These are phyloP conservation scores for Sarcophaga subvicina DNA, from an alignment of 2,888 invertebrate genomes.

Conservation along the genomic window DNA sequence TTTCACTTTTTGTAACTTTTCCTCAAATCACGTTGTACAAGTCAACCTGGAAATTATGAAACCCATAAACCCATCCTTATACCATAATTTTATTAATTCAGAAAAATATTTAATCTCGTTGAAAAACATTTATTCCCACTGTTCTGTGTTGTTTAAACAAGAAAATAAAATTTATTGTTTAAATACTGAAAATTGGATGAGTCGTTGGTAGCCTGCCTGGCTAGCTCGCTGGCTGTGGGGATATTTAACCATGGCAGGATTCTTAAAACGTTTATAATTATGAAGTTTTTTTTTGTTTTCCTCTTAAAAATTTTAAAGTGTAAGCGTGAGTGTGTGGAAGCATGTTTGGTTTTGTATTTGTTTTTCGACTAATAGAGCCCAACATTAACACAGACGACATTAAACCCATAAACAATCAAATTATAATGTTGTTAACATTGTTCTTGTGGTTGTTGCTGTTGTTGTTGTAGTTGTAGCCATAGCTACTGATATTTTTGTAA, in stretches of 20 bases:
- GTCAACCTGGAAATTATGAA: too few species aligned
- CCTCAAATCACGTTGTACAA: too few species aligned
- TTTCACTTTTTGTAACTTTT: too few species aligned
- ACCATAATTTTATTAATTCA: too few species aligned
- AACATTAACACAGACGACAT: constrained; percentile 55
- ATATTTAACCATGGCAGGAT: constrained; percentile 28
- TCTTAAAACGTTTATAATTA: constrained; percentile 59
- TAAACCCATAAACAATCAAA: constrained; percentile 60
- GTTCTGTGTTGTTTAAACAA: constrained; percentile 21
- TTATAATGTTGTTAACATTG: constrained; percentile 16
- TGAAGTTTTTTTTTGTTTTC: constrained; percentile 28
- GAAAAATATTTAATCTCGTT: neutral
- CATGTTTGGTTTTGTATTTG: constrained; percentile 7
- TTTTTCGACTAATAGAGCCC: constrained; percentile 16
- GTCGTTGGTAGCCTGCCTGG: constrained; percentile 1
- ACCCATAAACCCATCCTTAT: too few species aligned
- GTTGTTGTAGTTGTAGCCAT: constrained; percentile 16
- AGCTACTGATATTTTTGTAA: too few species aligned
- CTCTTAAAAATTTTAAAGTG: neutral
- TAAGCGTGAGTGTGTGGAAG: neutral
- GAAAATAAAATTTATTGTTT: constrained; percentile 40
- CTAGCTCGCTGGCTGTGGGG: neutral
- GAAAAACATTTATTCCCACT: constrained; percentile 11
- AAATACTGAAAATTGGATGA: constrained; percentile 11
- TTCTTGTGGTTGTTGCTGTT: constrained; percentile 5